A percentile compares a stretch with the other conserved stretches of the same genome.
Evolutionary conservation across 2,113 vertebrate species (phyloP).

Genomic region (Lophura nycthemera): DNA sequence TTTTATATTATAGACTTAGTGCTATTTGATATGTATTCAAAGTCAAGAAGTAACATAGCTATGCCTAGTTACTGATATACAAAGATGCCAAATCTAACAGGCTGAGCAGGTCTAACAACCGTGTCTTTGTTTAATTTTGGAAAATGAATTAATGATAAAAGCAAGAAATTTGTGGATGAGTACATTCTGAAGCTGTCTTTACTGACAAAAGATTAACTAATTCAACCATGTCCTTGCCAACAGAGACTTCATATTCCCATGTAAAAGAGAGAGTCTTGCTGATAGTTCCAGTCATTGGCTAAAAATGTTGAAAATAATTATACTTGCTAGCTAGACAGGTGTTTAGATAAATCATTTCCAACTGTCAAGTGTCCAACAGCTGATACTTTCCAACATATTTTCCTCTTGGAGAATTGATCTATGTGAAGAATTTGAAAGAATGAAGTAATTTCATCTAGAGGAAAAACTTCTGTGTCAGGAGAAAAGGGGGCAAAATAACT

Average conservation of each 20-base stretch:
- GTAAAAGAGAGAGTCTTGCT: not conserved
- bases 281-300: not conserved
- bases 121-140: conserved; percentile 15
- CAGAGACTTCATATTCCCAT: not conserved
- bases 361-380: not conserved
- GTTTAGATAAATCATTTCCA: not conserved
- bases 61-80: not conserved
- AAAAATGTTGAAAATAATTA: not conserved
- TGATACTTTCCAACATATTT: not conserved
- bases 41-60: not conserved
- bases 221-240: not conserved
- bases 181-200: not conserved
- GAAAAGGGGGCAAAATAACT: not conserved
- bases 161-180: not conserved
- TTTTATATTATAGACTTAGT: not conserved
- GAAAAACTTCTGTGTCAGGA: not conserved
- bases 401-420: not conserved
- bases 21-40: not conserved
- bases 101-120: not conserved
- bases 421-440: not conserved
- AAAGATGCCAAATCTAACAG: conserved; percentile 1
- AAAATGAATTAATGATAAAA: not conserved
- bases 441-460: not conserved
- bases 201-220: not conserved
- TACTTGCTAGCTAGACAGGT: not conserved